A percentile compares a stretch with the other conserved stretches of the same genome.
phyloP scores from a whole-genome alignment of 2,888 invertebrate species.

The Chelonus formosanus region DNA sequence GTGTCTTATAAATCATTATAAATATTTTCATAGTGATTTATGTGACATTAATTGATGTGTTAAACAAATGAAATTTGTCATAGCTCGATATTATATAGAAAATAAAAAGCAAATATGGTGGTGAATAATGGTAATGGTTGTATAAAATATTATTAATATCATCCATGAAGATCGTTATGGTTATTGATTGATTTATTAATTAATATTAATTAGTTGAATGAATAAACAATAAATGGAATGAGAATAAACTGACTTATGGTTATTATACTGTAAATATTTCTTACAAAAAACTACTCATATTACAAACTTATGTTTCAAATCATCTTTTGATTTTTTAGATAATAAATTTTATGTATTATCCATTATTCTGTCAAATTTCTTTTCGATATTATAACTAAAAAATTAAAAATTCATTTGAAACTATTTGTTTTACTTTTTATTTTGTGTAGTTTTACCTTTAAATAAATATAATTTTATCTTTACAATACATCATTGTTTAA shows the following conservation, averaged over 20 bases:
- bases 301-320: too few species aligned
- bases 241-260: constrained; percentile 46
- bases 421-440: too few species aligned
- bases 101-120: constrained; percentile 11
- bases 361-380: too few species aligned
- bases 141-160: constrained; percentile 53
- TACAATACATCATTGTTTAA: too few species aligned
- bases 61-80: constrained; percentile 2
- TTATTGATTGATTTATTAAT: constrained; percentile 58
- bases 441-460: too few species aligned
- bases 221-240: constrained; percentile 34
- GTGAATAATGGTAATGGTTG: constrained; percentile 42
- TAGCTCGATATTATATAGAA: not conserved
- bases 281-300: constrained; percentile 42
- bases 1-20: too few species aligned
- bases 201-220: constrained; percentile 45
- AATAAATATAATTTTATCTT: too few species aligned
- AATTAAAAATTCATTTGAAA: too few species aligned
- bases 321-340: too few species aligned
- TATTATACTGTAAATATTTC: constrained; percentile 68
- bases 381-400: too few species aligned
- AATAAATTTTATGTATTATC: too few species aligned
- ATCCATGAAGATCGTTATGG: constrained; percentile 54
- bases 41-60: not conserved
- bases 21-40: not conserved